Percentiles rank a stretch among this genome's conserved stretches.
These are phyloP conservation scores for Macquaria australasica DNA, from an alignment of 2,113 vertebrate species.

Conservation along the genomic window DNA sequence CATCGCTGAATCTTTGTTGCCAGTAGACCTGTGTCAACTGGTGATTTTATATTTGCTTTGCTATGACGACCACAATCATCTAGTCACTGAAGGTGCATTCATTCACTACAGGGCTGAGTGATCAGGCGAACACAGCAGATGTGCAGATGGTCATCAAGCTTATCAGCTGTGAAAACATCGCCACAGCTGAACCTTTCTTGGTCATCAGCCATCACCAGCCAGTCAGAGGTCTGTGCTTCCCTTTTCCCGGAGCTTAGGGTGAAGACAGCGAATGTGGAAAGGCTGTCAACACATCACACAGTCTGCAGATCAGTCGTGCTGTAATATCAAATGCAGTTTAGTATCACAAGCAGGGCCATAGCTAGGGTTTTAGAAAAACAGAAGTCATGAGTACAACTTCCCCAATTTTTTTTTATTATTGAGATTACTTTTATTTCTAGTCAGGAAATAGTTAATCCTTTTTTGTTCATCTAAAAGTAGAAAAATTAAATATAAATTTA, in stretches of 20 bases:
- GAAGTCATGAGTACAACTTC: too few relatives aligned
- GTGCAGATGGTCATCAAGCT: conserved; percentile 38
- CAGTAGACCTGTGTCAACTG: neutral
- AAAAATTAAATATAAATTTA: too few relatives aligned
- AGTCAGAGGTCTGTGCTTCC: neutral
- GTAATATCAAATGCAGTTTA: neutral
- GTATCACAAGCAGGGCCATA: neutral
- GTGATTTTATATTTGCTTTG: neutral
- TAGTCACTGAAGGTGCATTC: neutral
- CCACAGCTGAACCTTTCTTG: conserved; percentile 10
- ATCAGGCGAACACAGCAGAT: conserved; percentile 6
- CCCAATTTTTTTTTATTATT: neutral
- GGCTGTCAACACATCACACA: neutral
- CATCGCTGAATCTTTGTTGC: neutral
- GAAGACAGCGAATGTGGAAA: neutral
- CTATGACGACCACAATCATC: neutral
- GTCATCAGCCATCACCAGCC: conserved; percentile 17
- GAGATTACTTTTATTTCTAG: neutral
- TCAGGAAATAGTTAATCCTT: neutral
- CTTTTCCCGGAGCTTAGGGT: neutral
- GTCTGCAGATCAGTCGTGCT: too few relatives aligned
- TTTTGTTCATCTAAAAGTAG: neutral
- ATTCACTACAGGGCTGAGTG: neutral
- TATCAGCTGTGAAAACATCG: conserved; percentile 34
- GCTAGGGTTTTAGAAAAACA: neutral